These are phyloP conservation scores for Chiloscyllium plagiosum DNA, from an alignment of 2,113 vertebrate species.

Conservation along the genomic window DNA sequence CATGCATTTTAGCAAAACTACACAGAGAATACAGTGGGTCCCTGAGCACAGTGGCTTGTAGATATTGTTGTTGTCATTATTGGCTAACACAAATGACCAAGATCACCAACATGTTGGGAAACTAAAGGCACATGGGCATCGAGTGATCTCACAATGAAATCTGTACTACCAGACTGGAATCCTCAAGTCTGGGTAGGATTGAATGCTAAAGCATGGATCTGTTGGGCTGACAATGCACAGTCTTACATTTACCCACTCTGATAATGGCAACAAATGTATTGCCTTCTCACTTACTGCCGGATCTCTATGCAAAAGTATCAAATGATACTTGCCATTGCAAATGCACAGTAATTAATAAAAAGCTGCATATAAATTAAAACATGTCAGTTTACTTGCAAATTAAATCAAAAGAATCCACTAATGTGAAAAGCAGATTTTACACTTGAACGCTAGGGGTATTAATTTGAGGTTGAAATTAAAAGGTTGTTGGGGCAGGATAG, in stretches of 20 bases:
- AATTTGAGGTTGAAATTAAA: background rate
- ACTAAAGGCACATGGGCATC: background rate
- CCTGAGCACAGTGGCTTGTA: background rate
- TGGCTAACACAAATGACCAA: background rate
- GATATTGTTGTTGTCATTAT: background rate
- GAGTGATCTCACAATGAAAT: background rate
- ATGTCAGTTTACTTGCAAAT: background rate
- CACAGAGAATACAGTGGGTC: background rate
- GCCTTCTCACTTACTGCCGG: background rate
- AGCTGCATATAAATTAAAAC: background rate
- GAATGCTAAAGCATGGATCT: background rate
- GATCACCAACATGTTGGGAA: background rate
- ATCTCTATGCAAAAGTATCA: background rate
- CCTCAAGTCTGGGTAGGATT: background rate
- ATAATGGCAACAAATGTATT: background rate
- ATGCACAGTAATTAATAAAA: background rate
- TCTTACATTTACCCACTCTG: background rate
- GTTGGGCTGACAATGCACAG: background rate
- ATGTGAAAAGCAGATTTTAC: background rate
- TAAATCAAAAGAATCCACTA: background rate
- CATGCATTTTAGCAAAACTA: background rate
- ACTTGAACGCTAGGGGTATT: background rate
- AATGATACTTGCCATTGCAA: background rate
- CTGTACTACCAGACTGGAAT: background rate
- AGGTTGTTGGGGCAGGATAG: background rate